phyloP scores from a whole-genome alignment of 1,140 invertebrate species.

The Nomia melanderi region DNA sequence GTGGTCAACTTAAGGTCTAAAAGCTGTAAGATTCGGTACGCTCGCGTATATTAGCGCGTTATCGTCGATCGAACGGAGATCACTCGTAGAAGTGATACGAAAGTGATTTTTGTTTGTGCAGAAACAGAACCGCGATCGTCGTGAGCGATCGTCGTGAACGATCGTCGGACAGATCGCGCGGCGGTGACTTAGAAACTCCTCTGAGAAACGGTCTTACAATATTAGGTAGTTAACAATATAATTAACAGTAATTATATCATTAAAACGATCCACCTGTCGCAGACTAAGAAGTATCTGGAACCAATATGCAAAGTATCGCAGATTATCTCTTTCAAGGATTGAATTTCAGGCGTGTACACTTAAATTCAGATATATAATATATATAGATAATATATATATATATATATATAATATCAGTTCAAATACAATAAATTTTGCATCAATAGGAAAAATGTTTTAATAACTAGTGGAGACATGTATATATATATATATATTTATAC shows the following conservation, averaged over 20 bases:
- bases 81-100: too few species aligned
- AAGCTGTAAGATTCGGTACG: too few species aligned
- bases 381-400: neutral
- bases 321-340: slow-evolving; percentile 35
- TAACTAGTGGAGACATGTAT: slow-evolving; percentile 74
- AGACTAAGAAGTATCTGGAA: slow-evolving; percentile 18
- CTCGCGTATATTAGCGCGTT: too few species aligned
- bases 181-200: neutral
- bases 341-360: slow-evolving; percentile 38
- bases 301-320: slow-evolving; percentile 31
- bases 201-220: slow-evolving; percentile 25
- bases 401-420: slow-evolving; percentile 51
- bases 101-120: slow-evolving; percentile 1
- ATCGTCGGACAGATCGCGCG: slow-evolving; percentile 13
- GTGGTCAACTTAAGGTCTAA: too few species aligned
- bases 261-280: slow-evolving; percentile 36
- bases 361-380: slow-evolving; percentile 36
- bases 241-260: slow-evolving; percentile 34
- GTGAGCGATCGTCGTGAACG: too few species aligned
- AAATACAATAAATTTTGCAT: slow-evolving; percentile 73
- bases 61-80: too few species aligned
- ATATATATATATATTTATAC: neutral
- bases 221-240: slow-evolving; percentile 14
- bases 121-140: too few species aligned
- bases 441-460: slow-evolving; percentile 76